Conservation (phyloP, 1,140 invertebrate genomes). For the Matsumurasca onukii region DNA sequence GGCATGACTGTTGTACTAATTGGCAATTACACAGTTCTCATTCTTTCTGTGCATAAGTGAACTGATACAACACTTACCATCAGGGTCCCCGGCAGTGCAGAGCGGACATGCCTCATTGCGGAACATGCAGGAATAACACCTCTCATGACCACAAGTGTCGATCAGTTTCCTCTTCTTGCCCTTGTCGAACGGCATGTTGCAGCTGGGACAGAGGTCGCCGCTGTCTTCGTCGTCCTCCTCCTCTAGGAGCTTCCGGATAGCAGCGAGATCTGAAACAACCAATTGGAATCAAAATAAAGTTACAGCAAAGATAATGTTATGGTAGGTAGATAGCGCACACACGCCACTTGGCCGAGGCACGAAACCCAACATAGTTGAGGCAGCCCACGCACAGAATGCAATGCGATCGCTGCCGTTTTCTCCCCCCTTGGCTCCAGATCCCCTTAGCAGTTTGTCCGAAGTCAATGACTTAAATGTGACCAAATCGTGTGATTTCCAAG, state of each 20-base stretch:
- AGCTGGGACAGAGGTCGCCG: slow-evolving; percentile 66
- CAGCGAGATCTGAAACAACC: slow-evolving; percentile 67
- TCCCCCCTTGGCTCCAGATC: too few relatives aligned
- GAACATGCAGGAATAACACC: slow-evolving; percentile 93
- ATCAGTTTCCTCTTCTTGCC: slow-evolving; percentile 92
- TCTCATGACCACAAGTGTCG: slow-evolving; percentile 91
- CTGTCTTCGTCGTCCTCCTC: slow-evolving; percentile 60
- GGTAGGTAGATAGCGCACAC: neutral
- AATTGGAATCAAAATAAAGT: neutral
- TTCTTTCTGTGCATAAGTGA: too few relatives aligned
- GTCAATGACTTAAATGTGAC: too few relatives aligned
- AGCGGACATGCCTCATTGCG: slow-evolving; percentile 87
- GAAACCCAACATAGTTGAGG: too few relatives aligned
- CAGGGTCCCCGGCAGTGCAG: slow-evolving; percentile 54
- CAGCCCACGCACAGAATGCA: too few relatives aligned
- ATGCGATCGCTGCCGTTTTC: too few relatives aligned
- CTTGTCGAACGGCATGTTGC: slow-evolving; percentile 91
- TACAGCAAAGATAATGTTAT: neutral
- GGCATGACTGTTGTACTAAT: too few relatives aligned
- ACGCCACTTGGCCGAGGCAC: too few relatives aligned
- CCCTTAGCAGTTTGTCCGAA: too few relatives aligned
- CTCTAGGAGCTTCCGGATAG: slow-evolving; percentile 64
- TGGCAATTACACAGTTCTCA: too few relatives aligned
- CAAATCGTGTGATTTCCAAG: too few relatives aligned
- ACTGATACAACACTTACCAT: slow-evolving; percentile 21